These are phyloP conservation scores for Dastarcus helophoroides DNA, from an alignment of 2,888 invertebrate genomes.

Conservation along the genomic window DNA sequence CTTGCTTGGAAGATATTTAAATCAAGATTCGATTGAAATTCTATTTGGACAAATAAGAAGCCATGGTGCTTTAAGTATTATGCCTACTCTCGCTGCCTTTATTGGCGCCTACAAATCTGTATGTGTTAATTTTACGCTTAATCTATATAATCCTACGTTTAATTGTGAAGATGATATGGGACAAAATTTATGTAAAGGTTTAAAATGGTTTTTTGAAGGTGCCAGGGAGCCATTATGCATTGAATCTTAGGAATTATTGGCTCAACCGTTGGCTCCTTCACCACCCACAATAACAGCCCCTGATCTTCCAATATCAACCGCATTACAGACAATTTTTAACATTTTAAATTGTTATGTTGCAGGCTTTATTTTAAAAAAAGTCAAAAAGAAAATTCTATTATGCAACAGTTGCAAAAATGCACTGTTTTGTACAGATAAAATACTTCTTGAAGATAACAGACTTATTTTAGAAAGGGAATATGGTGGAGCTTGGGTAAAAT, in stretches of 20 bases:
- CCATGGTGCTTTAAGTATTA: slow-evolving; percentile 2
- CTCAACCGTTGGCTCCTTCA: neutral
- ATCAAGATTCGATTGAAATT: slow-evolving; percentile 5
- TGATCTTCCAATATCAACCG: too few relatives aligned
- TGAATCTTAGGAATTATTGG: neutral
- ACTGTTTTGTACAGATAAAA: too few relatives aligned
- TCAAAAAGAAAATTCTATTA: too few relatives aligned
- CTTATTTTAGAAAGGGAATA: too few relatives aligned
- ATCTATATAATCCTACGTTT: neutral
- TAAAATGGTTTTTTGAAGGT: neutral
- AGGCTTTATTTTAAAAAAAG: neutral
- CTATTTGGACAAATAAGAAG: slow-evolving; percentile 5
- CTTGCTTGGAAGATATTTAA: neutral
- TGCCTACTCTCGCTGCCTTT: neutral
- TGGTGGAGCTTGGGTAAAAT: too few relatives aligned
- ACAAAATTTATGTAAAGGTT: neutral
- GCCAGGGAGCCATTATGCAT: neutral
- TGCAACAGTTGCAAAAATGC: too few relatives aligned
- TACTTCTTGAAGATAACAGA: too few relatives aligned
- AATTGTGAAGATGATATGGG: slow-evolving; percentile 4
- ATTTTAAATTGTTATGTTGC: slow-evolving; percentile 4
- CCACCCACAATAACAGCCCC: too few relatives aligned
- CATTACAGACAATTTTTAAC: too few relatives aligned
- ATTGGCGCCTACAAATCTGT: neutral
- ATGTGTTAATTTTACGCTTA: neutral